A percentile compares a stretch with the other conserved stretches of the same genome.
These are phyloP conservation scores for Acleris cristana DNA, from an alignment of 2,888 invertebrate species.

Conservation along the genomic window DNA sequence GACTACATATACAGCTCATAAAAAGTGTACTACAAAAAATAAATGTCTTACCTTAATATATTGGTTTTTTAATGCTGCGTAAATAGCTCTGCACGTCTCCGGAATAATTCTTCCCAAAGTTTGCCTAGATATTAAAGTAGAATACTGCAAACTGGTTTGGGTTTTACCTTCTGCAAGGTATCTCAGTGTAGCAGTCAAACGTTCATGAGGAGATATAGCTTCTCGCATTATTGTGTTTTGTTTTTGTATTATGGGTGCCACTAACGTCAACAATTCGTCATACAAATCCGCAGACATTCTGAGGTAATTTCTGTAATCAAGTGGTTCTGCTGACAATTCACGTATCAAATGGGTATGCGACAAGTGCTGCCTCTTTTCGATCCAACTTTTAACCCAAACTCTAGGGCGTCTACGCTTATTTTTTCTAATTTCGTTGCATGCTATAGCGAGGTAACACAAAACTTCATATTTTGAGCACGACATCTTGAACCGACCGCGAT, in stretches of 20 bases:
- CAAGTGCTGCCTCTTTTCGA: constrained; percentile 4
- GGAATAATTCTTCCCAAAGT: constrained; percentile 27
- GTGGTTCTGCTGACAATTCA: constrained; percentile 9
- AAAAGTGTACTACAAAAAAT: constrained; percentile 17
- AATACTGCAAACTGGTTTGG: constrained; percentile 18
- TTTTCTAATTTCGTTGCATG: constrained; percentile 4
- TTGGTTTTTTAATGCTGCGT: constrained; percentile 21
- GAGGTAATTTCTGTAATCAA: constrained; percentile 11
- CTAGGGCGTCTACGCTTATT: constrained; percentile 4
- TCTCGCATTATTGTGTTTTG: constrained; percentile 10
- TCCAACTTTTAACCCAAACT: constrained; percentile 5
- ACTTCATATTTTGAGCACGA: constrained; percentile 4
- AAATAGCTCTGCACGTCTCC: constrained; percentile 26
- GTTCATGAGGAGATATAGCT: constrained; percentile 14
- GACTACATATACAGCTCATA: constrained; percentile 14
- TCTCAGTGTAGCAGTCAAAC: constrained; percentile 24
- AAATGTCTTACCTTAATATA: constrained; percentile 18
- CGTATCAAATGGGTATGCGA: constrained; percentile 5
- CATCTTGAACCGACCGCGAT: constrained; percentile 3
- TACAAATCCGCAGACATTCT: constrained; percentile 7
- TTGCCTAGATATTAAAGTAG: constrained; percentile 21
- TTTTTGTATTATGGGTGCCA: constrained; percentile 6
- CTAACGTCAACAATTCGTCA: neutral
- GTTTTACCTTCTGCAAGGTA: constrained; percentile 26
- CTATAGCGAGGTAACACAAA: constrained; percentile 4